Evolutionary conservation across 2,113 vertebrate species (phyloP), one percentile per base, ranked within the genome.

Genomic region (Megalops atlanticus): DNA sequence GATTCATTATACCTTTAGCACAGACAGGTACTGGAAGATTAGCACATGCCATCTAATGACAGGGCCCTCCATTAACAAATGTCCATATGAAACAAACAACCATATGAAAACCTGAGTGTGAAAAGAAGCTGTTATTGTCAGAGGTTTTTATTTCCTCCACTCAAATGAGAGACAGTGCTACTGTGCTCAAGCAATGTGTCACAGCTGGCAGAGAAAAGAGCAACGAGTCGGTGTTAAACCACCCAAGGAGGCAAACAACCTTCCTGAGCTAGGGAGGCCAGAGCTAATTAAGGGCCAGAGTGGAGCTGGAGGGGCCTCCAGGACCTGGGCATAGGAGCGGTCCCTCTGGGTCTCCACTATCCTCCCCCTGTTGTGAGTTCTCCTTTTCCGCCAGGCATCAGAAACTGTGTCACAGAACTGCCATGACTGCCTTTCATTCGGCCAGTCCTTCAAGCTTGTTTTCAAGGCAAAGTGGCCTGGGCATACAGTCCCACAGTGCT

Each of bases 151-250:
- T n/a, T n/a, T n/a, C n/a, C 35, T 21, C 33, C 8, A 33, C 35
- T 18, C 69, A 38, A 8, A 16, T 14, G 69, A 71, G 69, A 36
- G 6, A 8, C n/a, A 12, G 6, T 79, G 33, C 16, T 3, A n/a
- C 27, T 79, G 78, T 18, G 83, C 86, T 83, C 88, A 84, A 89
- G 92, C 93, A 88, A 84, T 85, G 88, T 90, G 91, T 89, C 92
- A 91, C 92, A 92, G 91, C 92, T 93, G 93, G 92, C 93, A 93
- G 90, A 92, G 92, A 91, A 94, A 94, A 93, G 92, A 92, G 92
- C 93, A 94, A 91, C n/a, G 89, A 89, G 58, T 80, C 82, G 86
- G 92, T 90, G 92, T 92, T 88, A 92, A 89, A 94, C 87, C 88
- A 91, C 92, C 92, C 83, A 81, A 77, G 89, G 92, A 90, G 38